A percentile compares a stretch with the other conserved stretches of the same genome.
Evolutionary conservation across 2,888 invertebrate genomes (phyloP).

Genomic region (Falcaria lacertinaria): DNA sequence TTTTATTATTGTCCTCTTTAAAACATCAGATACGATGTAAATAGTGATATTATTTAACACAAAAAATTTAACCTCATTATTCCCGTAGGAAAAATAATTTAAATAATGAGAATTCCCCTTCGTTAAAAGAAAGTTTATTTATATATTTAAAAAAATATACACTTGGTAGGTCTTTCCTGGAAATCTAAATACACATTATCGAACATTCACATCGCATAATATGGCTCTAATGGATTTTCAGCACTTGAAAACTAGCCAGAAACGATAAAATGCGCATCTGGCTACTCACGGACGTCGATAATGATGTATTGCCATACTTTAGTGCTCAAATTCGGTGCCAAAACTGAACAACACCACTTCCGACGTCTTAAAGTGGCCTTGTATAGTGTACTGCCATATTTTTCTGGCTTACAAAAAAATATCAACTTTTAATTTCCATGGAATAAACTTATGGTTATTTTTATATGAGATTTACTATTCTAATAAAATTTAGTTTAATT

Average conservation of each 20-base stretch:
- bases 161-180: not conserved
- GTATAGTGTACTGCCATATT: slow-evolving; percentile 8
- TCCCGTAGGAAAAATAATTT: too few relatives aligned
- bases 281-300: slow-evolving; percentile 52
- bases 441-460: too few relatives aligned
- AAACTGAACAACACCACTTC: slow-evolving; percentile 47
- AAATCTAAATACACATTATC: slow-evolving; percentile 39
- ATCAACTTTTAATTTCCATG: too few relatives aligned
- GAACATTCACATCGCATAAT: slow-evolving; percentile 56
- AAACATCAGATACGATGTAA: too few relatives aligned
- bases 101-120: too few relatives aligned
- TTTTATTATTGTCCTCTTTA: too few relatives aligned
- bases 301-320: slow-evolving; percentile 65
- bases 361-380: slow-evolving; percentile 24
- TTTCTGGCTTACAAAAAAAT: too few relatives aligned
- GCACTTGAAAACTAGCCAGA: slow-evolving; percentile 77
- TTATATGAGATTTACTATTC: too few relatives aligned
- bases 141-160: not conserved
- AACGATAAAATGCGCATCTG: slow-evolving; percentile 72
- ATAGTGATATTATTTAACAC: too few relatives aligned
- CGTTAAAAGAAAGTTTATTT: too few relatives aligned
- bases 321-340: slow-evolving; percentile 59
- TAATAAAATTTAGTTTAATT: too few relatives aligned
- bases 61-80: too few relatives aligned
- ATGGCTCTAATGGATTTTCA: slow-evolving; percentile 68